Evolutionary conservation across 2,888 invertebrate genomes (phyloP).

Genomic region (Alloplasta piceator): DNA sequence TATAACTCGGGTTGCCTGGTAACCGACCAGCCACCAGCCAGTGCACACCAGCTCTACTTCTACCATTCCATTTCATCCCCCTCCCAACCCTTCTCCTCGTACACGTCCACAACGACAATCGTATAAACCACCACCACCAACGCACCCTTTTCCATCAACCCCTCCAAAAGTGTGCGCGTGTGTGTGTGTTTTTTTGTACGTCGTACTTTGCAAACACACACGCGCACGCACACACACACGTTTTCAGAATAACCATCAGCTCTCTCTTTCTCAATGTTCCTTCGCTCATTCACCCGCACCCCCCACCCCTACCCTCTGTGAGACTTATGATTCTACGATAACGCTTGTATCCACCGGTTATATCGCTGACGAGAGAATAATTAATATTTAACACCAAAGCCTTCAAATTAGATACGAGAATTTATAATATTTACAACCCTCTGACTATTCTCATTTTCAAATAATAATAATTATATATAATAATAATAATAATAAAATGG

Average conservation of each 20-base stretch:
- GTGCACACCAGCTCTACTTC: conserved; percentile 63
- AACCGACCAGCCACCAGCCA: conserved; percentile 70
- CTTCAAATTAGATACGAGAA: neutral
- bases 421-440: neutral
- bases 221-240: conserved; percentile 47
- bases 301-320: neutral
- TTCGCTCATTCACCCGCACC: conserved; percentile 14
- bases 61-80: conserved; percentile 63
- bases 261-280: conserved; percentile 37
- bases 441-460: neutral
- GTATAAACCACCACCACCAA: conserved; percentile 70
- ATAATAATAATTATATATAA: no score
- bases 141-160: conserved; percentile 63
- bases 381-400: neutral
- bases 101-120: conserved; percentile 72
- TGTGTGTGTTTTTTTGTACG: conserved; percentile 10
- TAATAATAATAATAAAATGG: no score
- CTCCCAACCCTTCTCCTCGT: neutral
- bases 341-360: neutral
- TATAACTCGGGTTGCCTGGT: conserved; percentile 82
- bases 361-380: neutral
- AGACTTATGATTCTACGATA: conserved; percentile 7
- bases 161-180: conserved; percentile 37
- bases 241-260: conserved; percentile 50
- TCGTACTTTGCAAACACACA: conserved; percentile 48